phyloP scores from a whole-genome alignment of 2,888 invertebrate species.

The Romanomermis culicivorax region DNA sequence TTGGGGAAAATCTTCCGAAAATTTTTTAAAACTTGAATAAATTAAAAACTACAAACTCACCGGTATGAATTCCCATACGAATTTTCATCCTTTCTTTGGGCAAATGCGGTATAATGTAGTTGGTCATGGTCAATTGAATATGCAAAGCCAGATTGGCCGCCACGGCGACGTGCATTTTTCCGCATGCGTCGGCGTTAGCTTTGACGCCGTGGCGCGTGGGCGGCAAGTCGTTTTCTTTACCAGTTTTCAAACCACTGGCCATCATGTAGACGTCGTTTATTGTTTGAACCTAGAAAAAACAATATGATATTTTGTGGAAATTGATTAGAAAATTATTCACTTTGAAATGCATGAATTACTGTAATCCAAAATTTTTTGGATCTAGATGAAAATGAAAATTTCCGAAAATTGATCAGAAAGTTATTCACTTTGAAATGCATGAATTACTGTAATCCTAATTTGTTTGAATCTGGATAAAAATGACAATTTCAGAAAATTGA shows the following conservation, averaged over 20 bases:
- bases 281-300: constrained; percentile 10
- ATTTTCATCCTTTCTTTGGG: constrained; percentile 17
- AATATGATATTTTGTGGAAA: not conserved
- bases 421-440: too few relatives aligned
- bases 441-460: too few relatives aligned
- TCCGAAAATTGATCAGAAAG: too few relatives aligned
- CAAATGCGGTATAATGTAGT: constrained; percentile 17
- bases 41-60: too few relatives aligned
- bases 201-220: not conserved
- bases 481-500: too few relatives aligned
- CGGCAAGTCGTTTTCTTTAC: constrained; percentile 7
- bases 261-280: constrained; percentile 10
- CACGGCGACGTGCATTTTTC: constrained; percentile 1
- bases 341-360: too few relatives aligned
- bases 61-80: constrained; percentile 18
- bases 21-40: too few relatives aligned
- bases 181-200: not conserved
- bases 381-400: too few relatives aligned
- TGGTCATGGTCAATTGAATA: constrained; percentile 12
- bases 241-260: constrained; percentile 6
- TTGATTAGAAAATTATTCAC: too few relatives aligned
- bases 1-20: too few relatives aligned
- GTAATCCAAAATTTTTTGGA: too few relatives aligned
- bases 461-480: too few relatives aligned
- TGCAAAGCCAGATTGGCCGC: constrained; percentile 5